Evolutionary conservation across 2,113 vertebrate genomes (phyloP), one percentile per base, ranked within the genome.

Genomic region (Phrynosoma platyrhinos): DNA sequence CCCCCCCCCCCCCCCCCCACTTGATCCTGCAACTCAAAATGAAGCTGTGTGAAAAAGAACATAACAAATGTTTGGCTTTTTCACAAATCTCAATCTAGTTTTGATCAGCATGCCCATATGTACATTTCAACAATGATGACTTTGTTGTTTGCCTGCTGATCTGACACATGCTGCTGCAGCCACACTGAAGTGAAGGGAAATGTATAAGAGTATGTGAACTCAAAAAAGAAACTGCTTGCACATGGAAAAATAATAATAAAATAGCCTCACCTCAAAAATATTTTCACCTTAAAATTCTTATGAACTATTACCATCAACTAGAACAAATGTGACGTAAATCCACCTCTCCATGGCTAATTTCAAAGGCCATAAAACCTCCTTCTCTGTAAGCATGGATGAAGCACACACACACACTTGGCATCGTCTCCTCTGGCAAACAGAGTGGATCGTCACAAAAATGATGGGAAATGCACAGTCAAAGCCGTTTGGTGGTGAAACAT

Each of bases 311-410:
- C 30, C 79, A 80, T 77, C 85, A 90, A 90, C 71, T 90, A 85
- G 93, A 95, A 92, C 79, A 95, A 94, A 93, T 0, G 14, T 88
- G 88, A 95, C 13, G 25, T 89, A 94, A 88, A 87, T 87, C 89
- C 81, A n/a, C 36, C 74, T 68, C 2, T 13, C 36, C 52, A 47
- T 89, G 79, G 83, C 64, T 90, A 91, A 93, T 83, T 9, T 75
- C 62, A 82, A 55, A 36, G 27, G 23, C 25, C 40, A n/a, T 81
- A 93, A 93, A 88, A 58, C n/a, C 75, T 90, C 81, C 87, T 87
- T 87, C 86, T 74, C 80, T 83, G 0, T 64, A 83, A 89, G 89
- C 0, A 0, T 30, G 53, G 75, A 0, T 77, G 32, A 85, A 74
- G 25, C 84, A 40, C 81, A 68, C 30, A 68, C 30, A 27, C 84